These are phyloP conservation scores for Diuraphis noxia DNA, from an alignment of 1,140 invertebrate species.

Conservation along the genomic window DNA sequence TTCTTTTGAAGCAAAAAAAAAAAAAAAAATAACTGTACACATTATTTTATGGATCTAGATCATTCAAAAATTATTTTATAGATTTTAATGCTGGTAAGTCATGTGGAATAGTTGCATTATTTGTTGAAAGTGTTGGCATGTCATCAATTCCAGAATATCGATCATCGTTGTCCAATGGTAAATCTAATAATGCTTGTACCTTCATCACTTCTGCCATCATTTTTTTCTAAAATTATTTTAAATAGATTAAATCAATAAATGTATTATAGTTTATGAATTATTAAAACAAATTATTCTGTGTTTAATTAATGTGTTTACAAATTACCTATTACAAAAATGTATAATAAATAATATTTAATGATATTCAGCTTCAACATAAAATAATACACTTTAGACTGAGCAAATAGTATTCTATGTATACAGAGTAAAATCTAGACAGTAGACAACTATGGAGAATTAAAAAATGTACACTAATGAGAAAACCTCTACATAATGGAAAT, in stretches of 20 bases:
- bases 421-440: no score
- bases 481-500: no score
- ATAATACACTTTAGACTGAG: background rate
- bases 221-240: slow-evolving; percentile 43
- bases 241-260: background rate
- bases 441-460: no score
- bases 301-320: no score
- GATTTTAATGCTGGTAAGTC: background rate
- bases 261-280: no score
- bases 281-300: no score
- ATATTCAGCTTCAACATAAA: no score
- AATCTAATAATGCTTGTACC: slow-evolving; percentile 32
- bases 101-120: background rate
- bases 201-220: slow-evolving; percentile 39
- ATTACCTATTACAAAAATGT: background rate
- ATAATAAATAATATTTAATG: background rate
- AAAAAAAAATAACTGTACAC: background rate
- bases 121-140: background rate
- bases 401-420: no score
- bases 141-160: background rate
- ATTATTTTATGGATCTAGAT: background rate
- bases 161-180: slow-evolving; percentile 32
- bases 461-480: no score
- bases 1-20: background rate
- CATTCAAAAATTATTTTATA: background rate